phyloP scores from a whole-genome alignment of 2,113 vertebrate species.

The Rostratula benghalensis region DNA sequence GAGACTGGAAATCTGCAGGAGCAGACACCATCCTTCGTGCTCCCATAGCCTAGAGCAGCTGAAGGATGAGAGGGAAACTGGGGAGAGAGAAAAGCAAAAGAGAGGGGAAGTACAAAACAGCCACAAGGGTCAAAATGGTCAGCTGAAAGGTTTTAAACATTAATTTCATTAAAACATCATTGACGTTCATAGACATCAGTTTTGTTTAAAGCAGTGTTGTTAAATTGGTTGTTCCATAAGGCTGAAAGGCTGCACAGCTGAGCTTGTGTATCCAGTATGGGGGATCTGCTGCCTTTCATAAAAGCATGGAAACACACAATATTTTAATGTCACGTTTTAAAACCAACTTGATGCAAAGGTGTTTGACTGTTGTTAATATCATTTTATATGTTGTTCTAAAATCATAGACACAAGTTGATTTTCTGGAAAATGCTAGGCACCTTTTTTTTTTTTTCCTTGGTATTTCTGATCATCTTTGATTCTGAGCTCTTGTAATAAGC shows the following conservation, averaged over 20 bases:
- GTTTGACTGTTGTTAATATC: conserved; percentile 19
- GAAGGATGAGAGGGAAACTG: not conserved
- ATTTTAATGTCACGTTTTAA: not conserved
- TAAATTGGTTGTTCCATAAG: not conserved
- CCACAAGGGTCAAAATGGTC: not conserved
- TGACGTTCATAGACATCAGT: not conserved
- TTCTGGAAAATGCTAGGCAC: conserved; percentile 33
- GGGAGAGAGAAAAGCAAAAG: too few relatives aligned
- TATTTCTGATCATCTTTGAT: conserved; percentile 59
- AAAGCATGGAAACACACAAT: not conserved
- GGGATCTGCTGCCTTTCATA: not conserved
- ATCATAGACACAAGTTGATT: conserved; percentile 46
- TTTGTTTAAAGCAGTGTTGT: not conserved
- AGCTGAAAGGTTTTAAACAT: not conserved
- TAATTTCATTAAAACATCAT: not conserved
- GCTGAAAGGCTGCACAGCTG: not conserved
- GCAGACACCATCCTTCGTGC: not conserved
- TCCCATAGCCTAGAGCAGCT: not conserved
- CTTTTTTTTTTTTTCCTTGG: conserved; percentile 58
- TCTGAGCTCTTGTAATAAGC: conserved; percentile 59
- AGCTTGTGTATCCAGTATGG: not conserved
- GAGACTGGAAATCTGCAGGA: not conserved
- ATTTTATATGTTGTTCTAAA: conserved; percentile 36
- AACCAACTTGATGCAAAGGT: not conserved
- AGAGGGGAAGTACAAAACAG: not conserved